A percentile compares a stretch with the other conserved stretches of the same genome.
These are phyloP conservation scores for Sarcophilus harrisii DNA, from an alignment of 2,797 vertebrate genomes.

Conservation along the genomic window DNA sequence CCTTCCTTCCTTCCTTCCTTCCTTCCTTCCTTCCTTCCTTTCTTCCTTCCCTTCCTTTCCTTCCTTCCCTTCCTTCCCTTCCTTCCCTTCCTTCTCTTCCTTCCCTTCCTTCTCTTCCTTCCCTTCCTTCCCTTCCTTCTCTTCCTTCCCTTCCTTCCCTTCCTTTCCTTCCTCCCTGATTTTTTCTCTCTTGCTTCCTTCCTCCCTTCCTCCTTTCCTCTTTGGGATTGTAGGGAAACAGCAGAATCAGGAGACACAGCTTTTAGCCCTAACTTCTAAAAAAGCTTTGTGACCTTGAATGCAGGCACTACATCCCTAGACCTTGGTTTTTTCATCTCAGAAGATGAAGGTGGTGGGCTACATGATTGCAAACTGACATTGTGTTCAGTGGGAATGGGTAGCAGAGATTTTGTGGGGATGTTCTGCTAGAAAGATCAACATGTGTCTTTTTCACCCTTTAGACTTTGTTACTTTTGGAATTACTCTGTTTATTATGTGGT, in stretches of 20 bases:
- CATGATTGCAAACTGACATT: background rate
- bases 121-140: too few relatives aligned
- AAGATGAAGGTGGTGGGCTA: background rate
- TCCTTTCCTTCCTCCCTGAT: too few relatives aligned
- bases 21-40: too few relatives aligned
- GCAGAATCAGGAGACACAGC: background rate
- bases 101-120: too few relatives aligned
- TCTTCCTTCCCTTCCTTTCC: too few relatives aligned
- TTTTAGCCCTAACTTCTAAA: background rate
- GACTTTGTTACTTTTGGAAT: conserved; percentile 38
- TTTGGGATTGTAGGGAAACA: background rate
- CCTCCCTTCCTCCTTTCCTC: too few relatives aligned
- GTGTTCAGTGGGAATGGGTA: background rate
- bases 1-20: too few relatives aligned
- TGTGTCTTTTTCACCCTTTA: background rate
- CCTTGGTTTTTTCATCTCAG: background rate
- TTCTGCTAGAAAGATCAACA: background rate
- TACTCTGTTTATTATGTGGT: background rate
- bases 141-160: too few relatives aligned
- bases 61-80: too few relatives aligned
- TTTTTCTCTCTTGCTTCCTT: too few relatives aligned
- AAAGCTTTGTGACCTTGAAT: background rate
- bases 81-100: too few relatives aligned
- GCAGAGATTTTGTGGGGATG: background rate
- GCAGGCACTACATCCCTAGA: background rate